Evolutionary conservation across 2,888 invertebrate genomes (phyloP).

Genomic region (Drosophila nigricruria): DNA sequence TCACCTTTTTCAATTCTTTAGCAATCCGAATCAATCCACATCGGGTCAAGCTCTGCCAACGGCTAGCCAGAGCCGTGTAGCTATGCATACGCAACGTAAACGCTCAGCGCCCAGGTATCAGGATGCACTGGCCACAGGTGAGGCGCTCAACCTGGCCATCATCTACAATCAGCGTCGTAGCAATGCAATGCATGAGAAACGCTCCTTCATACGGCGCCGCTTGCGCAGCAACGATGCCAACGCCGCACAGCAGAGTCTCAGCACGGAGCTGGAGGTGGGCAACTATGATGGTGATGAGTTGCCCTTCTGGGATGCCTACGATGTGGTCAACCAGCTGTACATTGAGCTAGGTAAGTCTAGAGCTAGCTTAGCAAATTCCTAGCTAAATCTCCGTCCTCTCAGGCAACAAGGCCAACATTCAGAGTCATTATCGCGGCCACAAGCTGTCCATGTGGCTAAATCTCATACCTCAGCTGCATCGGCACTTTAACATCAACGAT

Average conservation of each 20-base stretch:
- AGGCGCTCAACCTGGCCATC: slow-evolving; percentile 78
- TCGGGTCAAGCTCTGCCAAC: slow-evolving; percentile 39
- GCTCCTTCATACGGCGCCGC: slow-evolving; percentile 70
- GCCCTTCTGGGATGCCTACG: slow-evolving; percentile 96
- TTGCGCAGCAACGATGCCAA: slow-evolving; percentile 74
- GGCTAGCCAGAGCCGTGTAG: slow-evolving; percentile 17
- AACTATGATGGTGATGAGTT: slow-evolving; percentile 81
- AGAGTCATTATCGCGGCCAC: slow-evolving; percentile 96
- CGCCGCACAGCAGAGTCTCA: slow-evolving; percentile 37
- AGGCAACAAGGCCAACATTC: slow-evolving; percentile 91
- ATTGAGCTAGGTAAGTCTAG: slow-evolving; percentile 89
- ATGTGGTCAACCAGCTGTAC: slow-evolving; percentile 95
- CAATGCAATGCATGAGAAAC: slow-evolving; percentile 81
- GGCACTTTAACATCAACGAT: slow-evolving; percentile 91
- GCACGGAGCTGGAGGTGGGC: slow-evolving; percentile 57
- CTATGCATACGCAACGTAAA: slow-evolving; percentile 45
- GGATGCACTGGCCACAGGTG: slow-evolving; percentile 32
- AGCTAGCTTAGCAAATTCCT: no score
- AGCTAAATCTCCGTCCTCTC: not conserved
- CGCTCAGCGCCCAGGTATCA: slow-evolving; percentile 29
- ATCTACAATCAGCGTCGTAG: slow-evolving; percentile 81
- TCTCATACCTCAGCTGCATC: slow-evolving; percentile 94
- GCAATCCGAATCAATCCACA: slow-evolving; percentile 83
- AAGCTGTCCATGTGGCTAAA: slow-evolving; percentile 97
- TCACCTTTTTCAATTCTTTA: slow-evolving; percentile 31